Base-by-base conservation (phyloP, 2,113 vertebrate genomes). In the Saguinus imperator region DNA sequence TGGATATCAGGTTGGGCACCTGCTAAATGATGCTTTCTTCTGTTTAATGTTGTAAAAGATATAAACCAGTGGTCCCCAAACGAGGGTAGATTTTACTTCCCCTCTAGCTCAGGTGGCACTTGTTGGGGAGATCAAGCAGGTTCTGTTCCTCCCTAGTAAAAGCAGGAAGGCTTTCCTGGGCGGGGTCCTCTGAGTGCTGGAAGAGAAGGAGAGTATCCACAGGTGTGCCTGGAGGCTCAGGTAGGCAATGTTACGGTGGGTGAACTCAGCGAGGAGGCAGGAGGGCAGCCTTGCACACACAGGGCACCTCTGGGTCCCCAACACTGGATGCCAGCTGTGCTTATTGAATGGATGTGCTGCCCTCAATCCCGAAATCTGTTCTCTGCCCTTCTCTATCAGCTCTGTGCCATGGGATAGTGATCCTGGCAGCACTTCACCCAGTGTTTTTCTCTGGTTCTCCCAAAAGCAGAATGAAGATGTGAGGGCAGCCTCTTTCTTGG, bases 271-370 rank as follows among this genome's bases (percentile, higher is more conserved):
- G 7, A 8, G 3, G 27, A 18, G n/a, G 29, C 20, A 27, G 43
- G 70, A 43, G 21, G n/a, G 29, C 25, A 35, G 68, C 5, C 35
- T 7, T 12, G 1, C 45, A 10, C 14, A 57, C 17, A 2, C 25
- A 2, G 43, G 14, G 1, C 25, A 35, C 18, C 5, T 25, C n/a
- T 1, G 1, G 6, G 25, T 45, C 35, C 52, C 25, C 3, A 12
- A 45, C 1, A 16, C 73, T 43, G 18, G 23, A 21, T 23, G 0
- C 4, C 29, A 35, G 52, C 80, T 25, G 8, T 13, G 16, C 37
- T 50, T 81, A 16, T 8, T 12, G 29, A 23, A 35, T 7, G n/a
- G 43, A 14, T n/a, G 2, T 35, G 35, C 18, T 43, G 17, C 14
- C 0, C 8, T 32, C 18, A 25, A 37, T 8, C 3, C 8, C 40